Conservation (phyloP, 2,888 invertebrate genomes). For the Spialia ferax region DNA sequence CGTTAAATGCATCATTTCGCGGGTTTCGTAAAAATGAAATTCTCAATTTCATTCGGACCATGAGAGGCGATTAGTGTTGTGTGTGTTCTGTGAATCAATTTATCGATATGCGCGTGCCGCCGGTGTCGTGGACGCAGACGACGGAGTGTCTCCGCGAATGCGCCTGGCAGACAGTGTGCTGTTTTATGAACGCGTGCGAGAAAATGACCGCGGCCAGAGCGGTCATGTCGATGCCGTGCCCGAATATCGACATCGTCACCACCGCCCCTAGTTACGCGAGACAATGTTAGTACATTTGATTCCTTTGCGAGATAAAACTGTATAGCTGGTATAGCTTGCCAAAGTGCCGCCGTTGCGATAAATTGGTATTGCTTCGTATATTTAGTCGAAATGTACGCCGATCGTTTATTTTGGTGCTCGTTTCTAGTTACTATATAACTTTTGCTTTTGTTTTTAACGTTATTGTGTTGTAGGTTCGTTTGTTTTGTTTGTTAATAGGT, state of each 20-base stretch:
- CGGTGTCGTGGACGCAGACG: conserved; percentile 64
- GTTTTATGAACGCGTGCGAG: conserved; percentile 67
- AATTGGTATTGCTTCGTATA: conserved; percentile 39
- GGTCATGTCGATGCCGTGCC: conserved; percentile 68
- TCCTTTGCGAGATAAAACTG: conserved; percentile 31
- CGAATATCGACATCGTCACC: conserved; percentile 70
- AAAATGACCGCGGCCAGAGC: conserved; percentile 63
- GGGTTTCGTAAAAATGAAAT: conserved; percentile 27
- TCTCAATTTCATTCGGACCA: conserved; percentile 9
- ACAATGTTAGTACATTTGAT: conserved; percentile 65
- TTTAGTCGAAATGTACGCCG: conserved; percentile 23
- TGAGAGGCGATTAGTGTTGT: conserved; percentile 40
- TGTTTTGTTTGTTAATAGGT: not conserved
- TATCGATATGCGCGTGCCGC: conserved; percentile 59
- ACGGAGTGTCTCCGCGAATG: conserved; percentile 68
- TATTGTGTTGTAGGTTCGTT: not conserved
- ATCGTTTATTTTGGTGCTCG: conserved; percentile 29
- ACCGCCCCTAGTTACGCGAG: conserved; percentile 67
- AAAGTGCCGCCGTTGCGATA: conserved; percentile 37
- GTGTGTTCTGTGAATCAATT: conserved; percentile 24
- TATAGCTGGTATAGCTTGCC: conserved; percentile 31
- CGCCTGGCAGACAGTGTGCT: conserved; percentile 67
- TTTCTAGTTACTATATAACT: conserved; percentile 11
- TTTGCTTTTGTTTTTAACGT: conserved; percentile 4
- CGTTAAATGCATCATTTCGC: conserved; percentile 27